phyloP scores from a whole-genome alignment of 2,113 vertebrate species.

The Beaufortia kweichowensis region DNA sequence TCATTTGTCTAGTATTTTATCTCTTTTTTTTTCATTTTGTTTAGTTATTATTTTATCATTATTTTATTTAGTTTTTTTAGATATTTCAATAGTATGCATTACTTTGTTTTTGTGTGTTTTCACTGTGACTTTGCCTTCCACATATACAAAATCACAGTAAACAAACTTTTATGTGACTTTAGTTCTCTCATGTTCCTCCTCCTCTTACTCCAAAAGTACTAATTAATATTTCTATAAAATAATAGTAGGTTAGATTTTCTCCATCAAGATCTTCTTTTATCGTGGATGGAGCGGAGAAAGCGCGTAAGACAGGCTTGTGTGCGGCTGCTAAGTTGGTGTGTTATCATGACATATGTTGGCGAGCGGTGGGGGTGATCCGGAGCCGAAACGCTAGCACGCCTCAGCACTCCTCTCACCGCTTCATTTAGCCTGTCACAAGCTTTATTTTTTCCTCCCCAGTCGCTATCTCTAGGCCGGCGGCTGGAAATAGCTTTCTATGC shows the following conservation, averaged over 20 bases:
- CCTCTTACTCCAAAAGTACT: no score
- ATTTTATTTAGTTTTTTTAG: neutral
- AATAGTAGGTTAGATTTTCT: neutral
- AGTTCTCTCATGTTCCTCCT: neutral
- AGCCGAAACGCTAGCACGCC: neutral
- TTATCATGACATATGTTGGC: constrained; percentile 24
- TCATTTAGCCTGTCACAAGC: constrained; percentile 37
- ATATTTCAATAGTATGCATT: neutral
- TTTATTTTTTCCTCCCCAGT: neutral
- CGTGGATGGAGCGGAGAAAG: neutral
- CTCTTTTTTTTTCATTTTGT: constrained; percentile 45
- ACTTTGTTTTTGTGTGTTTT: neutral
- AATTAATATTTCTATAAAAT: neutral
- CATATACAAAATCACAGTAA: neutral
- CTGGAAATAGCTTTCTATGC: constrained; percentile 38
- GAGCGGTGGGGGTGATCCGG: constrained; percentile 28
- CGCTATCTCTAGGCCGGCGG: neutral
- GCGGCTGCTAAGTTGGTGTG: neutral
- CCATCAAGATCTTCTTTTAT: neutral
- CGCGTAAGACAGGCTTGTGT: neutral
- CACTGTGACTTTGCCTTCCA: neutral
- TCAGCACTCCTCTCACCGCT: constrained; percentile 23
- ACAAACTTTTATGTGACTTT: neutral
- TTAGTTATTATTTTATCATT: neutral
- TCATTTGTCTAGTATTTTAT: neutral